Base-by-base conservation (phyloP, 2,888 invertebrate species). In the Drosophila barbarae region DNA sequence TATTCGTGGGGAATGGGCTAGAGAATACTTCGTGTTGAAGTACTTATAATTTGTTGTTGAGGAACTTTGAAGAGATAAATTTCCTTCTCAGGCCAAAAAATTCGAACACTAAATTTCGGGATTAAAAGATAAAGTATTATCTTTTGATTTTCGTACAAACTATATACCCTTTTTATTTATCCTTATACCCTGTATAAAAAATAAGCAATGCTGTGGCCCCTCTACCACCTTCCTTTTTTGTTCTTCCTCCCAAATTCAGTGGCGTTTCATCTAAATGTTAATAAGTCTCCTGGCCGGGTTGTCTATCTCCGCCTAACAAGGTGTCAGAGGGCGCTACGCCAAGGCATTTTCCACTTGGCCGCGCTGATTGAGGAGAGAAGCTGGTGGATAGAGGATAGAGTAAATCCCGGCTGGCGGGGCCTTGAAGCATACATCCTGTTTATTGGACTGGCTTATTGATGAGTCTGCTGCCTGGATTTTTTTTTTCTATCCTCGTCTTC, bases 191-290 rank as follows among this genome's bases (percentile, higher is more conserved):
- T 18, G 2, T 46, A 46, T 46, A 46, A 78, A 58, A 58, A 64
- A 59, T 36, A 52, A 65, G 59, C 35, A 50, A 52, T 13, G 44
- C 65, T 41, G 8, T 39, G 34, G 21, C 21, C 28, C 36, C 46
- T 8, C 18, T 18, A 13, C 35, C 26, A 36, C 28, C 57, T 32
- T 36, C 9, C 44, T 26, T 53, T 54, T 21, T 30, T 21, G 21
- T 58, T 30, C 23, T 30, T 57, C 53, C 52, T 28, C 36, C 59
- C 57, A 9, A 65, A 30, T 76, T 50, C 50, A 38, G 50, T 66
- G 74, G 79, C 76, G 72, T 84, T 80, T 80, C 80, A 80, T 80
- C 84, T 80, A 80, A 80, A 80, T 80, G 80, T 80, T 80, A 80
- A 80, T 80, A 82, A 80, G 80, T 84, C 80, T 72, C 44, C 70